A percentile compares a stretch with the other conserved stretches of the same genome.
phyloP scores from a whole-genome alignment of 2,888 invertebrate species.

The Agonopterix arenella region DNA sequence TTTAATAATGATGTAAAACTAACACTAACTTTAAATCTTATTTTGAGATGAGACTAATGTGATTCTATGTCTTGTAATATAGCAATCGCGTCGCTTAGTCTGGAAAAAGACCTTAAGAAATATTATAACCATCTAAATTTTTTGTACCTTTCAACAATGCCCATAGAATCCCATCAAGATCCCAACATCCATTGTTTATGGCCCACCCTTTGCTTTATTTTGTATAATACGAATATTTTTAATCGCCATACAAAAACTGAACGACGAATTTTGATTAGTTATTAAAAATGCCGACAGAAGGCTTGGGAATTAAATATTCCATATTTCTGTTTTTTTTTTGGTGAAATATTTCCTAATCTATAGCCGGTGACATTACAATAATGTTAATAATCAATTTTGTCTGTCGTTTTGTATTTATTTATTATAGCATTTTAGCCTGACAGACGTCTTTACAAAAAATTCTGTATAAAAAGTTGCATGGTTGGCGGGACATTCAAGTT shows the following conservation, averaged over 20 bases:
- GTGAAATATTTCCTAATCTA: not conserved
- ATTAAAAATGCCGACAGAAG: slow-evolving; percentile 16
- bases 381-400: not conserved
- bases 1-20: too few species aligned
- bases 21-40: too few species aligned
- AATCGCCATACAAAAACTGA: slow-evolving; percentile 21
- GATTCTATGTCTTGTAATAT: too few species aligned
- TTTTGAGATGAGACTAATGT: too few species aligned
- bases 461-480: too few species aligned
- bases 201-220: slow-evolving; percentile 43
- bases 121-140: slow-evolving; percentile 34
- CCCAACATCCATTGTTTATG: slow-evolving; percentile 35
- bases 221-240: slow-evolving; percentile 37
- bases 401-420: too few species aligned
- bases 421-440: too few species aligned
- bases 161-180: slow-evolving; percentile 39
- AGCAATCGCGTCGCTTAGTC: slow-evolving; percentile 4
- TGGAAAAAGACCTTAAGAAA: slow-evolving; percentile 14
- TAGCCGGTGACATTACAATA: not conserved
- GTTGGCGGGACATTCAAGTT: too few species aligned
- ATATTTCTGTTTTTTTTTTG: not conserved
- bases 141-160: slow-evolving; percentile 23
- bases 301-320: slow-evolving; percentile 12
- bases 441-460: too few species aligned
- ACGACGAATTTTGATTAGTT: slow-evolving; percentile 7